These are phyloP conservation scores for Miichthys miiuy DNA, from an alignment of 2,797 vertebrate species.

Conservation along the genomic window DNA sequence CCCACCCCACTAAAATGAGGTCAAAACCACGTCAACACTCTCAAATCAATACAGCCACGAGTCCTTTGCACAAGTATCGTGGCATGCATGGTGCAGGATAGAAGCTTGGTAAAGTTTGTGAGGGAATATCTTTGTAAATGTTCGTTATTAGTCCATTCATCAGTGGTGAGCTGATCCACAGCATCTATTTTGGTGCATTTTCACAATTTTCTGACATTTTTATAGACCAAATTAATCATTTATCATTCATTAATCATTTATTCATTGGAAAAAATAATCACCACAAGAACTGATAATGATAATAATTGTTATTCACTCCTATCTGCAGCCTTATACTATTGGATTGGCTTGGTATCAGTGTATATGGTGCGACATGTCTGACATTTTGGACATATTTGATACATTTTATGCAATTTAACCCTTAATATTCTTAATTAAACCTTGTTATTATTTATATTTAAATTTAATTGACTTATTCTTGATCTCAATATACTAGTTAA, in stretches of 20 bases:
- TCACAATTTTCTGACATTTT: neutral
- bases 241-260: neutral
- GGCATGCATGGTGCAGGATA: constrained; percentile 1
- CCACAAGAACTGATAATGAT: too few relatives aligned
- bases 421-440: neutral
- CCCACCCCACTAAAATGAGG: neutral
- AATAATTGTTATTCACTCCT: too few relatives aligned
- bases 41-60: neutral
- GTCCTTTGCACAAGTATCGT: neutral
- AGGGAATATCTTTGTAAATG: neutral
- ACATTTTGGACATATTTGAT: too few relatives aligned
- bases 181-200: neutral
- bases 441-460: neutral
- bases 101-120: neutral
- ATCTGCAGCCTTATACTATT: neutral
- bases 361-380: too few relatives aligned
- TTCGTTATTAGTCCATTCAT: neutral
- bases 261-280: neutral
- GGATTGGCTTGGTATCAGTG: neutral
- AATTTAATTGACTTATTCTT: neutral
- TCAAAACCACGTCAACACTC: constrained; percentile 23
- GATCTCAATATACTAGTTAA: neutral
- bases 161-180: too few relatives aligned
- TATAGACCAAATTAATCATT: neutral
- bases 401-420: neutral